Evolutionary conservation across 2,888 invertebrate species (phyloP).

Genomic region (Zootermopsis nevadensis): DNA sequence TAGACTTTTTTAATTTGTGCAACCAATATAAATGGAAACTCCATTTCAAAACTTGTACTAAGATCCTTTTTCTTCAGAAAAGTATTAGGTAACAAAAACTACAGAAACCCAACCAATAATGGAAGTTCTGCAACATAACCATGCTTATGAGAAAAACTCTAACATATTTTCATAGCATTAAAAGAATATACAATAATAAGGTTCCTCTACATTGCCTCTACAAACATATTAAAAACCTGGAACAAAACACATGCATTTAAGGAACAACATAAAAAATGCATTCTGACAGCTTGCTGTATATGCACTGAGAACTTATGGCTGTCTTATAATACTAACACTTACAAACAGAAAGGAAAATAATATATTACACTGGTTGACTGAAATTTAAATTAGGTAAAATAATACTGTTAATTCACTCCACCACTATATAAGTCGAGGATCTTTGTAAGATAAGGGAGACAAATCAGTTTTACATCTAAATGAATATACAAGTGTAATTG

Average conservation of each 20-base stretch:
- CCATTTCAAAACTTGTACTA: neutral
- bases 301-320: neutral
- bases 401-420: constrained; percentile 4
- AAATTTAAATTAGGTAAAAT: neutral
- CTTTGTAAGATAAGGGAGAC: neutral
- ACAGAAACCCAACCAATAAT: neutral
- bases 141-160: constrained; percentile 13
- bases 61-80: neutral
- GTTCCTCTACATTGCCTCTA: constrained; percentile 4
- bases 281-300: constrained; percentile 23
- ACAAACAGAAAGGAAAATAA: neutral
- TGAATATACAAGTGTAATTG: neutral
- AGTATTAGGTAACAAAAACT: neutral
- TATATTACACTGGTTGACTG: neutral
- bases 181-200: constrained; percentile 16
- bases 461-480: neutral
- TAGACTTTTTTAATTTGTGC: no score
- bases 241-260: constrained; percentile 16
- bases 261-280: constrained; percentile 24
- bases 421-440: neutral
- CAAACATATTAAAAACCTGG: constrained; percentile 15
- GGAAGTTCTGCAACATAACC: constrained; percentile 2
- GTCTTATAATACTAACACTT: neutral
- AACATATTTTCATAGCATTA: neutral
- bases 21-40: neutral